Evolutionary conservation across 2,888 invertebrate genomes (phyloP).

Genomic region (Patella caerulea): DNA sequence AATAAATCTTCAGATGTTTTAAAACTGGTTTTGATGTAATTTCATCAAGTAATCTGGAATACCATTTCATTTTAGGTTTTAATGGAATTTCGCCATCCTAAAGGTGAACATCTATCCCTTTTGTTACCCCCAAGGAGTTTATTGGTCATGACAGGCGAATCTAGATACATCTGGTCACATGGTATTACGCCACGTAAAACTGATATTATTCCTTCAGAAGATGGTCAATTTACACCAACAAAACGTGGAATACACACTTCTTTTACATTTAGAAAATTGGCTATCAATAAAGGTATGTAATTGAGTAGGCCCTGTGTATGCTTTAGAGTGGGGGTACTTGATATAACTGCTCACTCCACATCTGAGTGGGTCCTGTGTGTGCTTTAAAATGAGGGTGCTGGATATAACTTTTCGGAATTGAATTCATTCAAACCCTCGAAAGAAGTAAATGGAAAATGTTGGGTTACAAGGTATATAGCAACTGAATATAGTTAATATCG

Average conservation of each 20-base stretch:
- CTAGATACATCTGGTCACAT: slow-evolving; percentile 76
- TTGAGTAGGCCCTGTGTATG: not conserved
- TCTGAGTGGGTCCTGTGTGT: not conserved
- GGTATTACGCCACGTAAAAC: slow-evolving; percentile 85
- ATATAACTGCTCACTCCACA: too few species aligned
- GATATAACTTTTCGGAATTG: too few species aligned
- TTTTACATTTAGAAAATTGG: slow-evolving; percentile 84
- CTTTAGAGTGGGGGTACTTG: too few species aligned
- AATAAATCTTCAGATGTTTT: too few species aligned
- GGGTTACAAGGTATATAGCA: too few species aligned
- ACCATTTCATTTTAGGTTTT: slow-evolving; percentile 71
- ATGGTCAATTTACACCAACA: slow-evolving; percentile 75
- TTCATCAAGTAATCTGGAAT: too few species aligned
- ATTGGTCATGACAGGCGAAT: slow-evolving; percentile 84
- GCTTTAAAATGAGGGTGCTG: too few species aligned
- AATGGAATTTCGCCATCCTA: slow-evolving; percentile 88
- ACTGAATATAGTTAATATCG: too few species aligned
- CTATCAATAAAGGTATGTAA: slow-evolving; percentile 14
- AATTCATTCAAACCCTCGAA: too few species aligned
- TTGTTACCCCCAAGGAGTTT: slow-evolving; percentile 81
- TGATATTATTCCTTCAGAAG: slow-evolving; percentile 79
- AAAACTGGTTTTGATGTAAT: too few species aligned
- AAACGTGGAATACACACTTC: slow-evolving; percentile 78
- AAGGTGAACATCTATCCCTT: slow-evolving; percentile 77
- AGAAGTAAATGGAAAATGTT: too few species aligned